Conservation (phyloP, 2,113 vertebrate genomes). For the Eudyptes chrysolophus region DNA sequence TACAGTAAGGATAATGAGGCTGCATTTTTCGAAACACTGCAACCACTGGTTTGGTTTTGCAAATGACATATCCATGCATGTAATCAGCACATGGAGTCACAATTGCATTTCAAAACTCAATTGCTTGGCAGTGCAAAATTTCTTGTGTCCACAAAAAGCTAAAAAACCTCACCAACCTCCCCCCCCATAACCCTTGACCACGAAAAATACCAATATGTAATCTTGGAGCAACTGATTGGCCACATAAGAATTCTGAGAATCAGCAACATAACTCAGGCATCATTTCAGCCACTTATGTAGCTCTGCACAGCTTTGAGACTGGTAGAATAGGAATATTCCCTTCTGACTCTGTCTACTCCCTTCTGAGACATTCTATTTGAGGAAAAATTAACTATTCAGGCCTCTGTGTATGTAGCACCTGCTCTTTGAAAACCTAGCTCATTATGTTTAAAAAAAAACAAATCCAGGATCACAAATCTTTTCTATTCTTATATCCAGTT, state of each 20-base stretch:
- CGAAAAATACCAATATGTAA: not conserved
- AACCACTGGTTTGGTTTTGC: not conserved
- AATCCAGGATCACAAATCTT: not conserved
- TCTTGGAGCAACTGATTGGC: not conserved
- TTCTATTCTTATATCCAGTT: not conserved
- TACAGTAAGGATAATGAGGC: not conserved
- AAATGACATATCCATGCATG: not conserved
- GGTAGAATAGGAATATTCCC: not conserved
- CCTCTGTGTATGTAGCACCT: not conserved
- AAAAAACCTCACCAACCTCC: not conserved
- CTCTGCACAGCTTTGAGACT: not conserved
- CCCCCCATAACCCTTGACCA: not conserved
- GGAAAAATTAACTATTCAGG: not conserved
- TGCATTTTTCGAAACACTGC: not conserved
- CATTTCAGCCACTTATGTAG: not conserved
- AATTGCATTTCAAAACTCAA: not conserved
- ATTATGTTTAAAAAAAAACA: not conserved
- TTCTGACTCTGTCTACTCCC: not conserved
- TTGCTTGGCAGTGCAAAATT: not conserved
- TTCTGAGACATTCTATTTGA: not conserved
- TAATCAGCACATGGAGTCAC: not conserved
- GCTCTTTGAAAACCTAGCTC: not conserved
- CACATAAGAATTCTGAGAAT: not conserved
- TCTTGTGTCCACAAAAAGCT: not conserved
- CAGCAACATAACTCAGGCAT: not conserved